phyloP scores from a whole-genome alignment of 2,113 vertebrate genomes.

The Tychaedon coryphoeus region DNA sequence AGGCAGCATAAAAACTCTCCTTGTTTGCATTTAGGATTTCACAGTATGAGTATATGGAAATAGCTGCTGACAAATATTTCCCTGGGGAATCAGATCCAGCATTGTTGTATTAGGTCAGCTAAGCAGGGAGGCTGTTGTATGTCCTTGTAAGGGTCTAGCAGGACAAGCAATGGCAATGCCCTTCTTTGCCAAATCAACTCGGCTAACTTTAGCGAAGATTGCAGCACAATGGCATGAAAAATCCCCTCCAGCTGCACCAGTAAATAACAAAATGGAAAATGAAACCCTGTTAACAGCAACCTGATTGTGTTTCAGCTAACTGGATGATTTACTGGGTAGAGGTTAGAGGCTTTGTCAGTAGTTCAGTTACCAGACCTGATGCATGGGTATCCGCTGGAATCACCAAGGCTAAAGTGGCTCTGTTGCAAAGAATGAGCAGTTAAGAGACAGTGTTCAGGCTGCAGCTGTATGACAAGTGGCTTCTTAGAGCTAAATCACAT shows the following conservation, averaged over 20 bases:
- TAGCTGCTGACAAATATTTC: conserved; percentile 39
- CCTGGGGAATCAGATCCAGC: background rate
- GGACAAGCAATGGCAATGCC: background rate
- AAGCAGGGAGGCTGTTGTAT: background rate
- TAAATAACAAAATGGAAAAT: conserved; percentile 62
- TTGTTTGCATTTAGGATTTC: conserved; percentile 27
- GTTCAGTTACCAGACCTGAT: background rate
- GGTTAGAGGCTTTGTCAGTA: background rate
- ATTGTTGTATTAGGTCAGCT: conserved; percentile 52
- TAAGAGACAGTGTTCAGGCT: background rate
- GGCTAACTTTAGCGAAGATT: conserved; percentile 48
- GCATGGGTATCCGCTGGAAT: background rate
- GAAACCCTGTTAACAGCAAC: conserved; percentile 2
- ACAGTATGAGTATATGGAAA: conserved; percentile 19
- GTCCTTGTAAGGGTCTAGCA: conserved; percentile 45
- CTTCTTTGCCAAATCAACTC: conserved; percentile 17
- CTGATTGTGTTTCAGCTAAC: conserved; percentile 9
- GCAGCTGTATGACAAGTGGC: background rate
- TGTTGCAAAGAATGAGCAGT: background rate
- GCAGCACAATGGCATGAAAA: conserved; percentile 40
- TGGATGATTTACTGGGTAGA: background rate
- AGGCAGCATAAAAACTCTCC: conserved; percentile 13
- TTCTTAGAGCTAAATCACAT: conserved; percentile 26
- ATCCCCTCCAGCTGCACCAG: conserved; percentile 38
- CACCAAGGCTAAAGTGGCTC: background rate